These are phyloP conservation scores for Venusia cambrica DNA, from an alignment of 2,888 invertebrate genomes.

Conservation along the genomic window DNA sequence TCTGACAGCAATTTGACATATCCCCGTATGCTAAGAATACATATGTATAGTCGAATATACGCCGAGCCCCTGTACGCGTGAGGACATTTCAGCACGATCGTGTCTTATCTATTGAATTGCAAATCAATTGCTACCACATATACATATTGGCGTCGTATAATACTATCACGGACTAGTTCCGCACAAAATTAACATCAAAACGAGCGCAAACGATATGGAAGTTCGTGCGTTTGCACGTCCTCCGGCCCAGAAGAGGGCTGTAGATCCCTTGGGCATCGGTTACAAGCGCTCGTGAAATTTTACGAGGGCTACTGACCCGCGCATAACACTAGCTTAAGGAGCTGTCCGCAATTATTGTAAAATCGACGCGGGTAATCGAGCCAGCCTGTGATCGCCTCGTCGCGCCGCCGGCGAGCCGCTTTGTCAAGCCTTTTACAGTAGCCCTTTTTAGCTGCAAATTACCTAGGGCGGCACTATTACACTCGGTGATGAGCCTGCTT, in stretches of 20 bases:
- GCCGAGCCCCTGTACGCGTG: background rate
- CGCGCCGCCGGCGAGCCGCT: constrained; percentile 46
- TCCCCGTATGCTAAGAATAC: constrained; percentile 35
- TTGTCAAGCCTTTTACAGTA: constrained; percentile 53
- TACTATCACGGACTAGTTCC: constrained; percentile 40
- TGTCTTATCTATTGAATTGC: constrained; percentile 35
- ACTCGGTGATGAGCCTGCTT: constrained; percentile 40
- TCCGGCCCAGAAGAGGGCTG: constrained; percentile 27
- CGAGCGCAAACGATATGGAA: constrained; percentile 20
- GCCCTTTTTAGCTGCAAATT: constrained; percentile 51
- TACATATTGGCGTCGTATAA: constrained; percentile 38
- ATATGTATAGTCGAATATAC: constrained; percentile 2
- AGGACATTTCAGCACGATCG: constrained; percentile 42
- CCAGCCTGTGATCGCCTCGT: constrained; percentile 35
- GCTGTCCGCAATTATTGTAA: constrained; percentile 60
- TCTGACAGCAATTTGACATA: constrained; percentile 59
- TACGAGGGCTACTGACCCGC: constrained; percentile 62
- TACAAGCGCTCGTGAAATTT: constrained; percentile 60
- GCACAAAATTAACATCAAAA: constrained; percentile 37
- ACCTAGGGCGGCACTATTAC: constrained; percentile 37
- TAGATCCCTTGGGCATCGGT: constrained; percentile 41
- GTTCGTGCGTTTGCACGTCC: constrained; percentile 28
- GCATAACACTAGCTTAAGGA: constrained; percentile 57
- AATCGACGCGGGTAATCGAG: constrained; percentile 56
- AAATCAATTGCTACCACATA: constrained; percentile 25